Evolutionary conservation across 2,888 invertebrate genomes (phyloP).

Genomic region (Amitus sp.): DNA sequence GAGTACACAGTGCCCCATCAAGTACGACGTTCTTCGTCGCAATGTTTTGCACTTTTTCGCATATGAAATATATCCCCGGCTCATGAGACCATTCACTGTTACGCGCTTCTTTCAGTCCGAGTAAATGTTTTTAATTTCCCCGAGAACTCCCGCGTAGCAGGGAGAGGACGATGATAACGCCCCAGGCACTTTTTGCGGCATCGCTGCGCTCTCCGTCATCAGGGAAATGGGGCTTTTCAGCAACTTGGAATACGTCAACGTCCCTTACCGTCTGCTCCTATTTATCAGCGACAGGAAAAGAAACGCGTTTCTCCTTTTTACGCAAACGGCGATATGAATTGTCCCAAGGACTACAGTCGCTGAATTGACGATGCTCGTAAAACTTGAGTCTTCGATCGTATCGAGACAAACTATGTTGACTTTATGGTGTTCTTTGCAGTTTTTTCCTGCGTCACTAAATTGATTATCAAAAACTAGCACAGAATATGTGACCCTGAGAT

Average conservation of each 20-base stretch:
- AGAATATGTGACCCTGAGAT: too few species aligned
- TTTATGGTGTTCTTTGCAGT: too few species aligned
- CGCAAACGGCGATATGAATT: constrained; percentile 2
- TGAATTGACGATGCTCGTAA: neutral
- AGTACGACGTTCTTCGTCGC: constrained; percentile 11
- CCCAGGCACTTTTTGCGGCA: constrained; percentile 4
- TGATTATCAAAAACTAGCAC: too few species aligned
- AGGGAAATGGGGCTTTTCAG: constrained; percentile 3
- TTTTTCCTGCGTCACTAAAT: too few species aligned
- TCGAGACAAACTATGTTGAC: too few species aligned
- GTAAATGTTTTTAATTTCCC: constrained; percentile 54
- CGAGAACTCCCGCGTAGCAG: constrained; percentile 19
- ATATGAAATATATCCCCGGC: constrained; percentile 48
- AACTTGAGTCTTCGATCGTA: constrained; percentile 27
- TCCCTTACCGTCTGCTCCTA: neutral
- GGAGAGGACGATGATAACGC: constrained; percentile 3
- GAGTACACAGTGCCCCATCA: constrained; percentile 8
- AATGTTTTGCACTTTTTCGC: constrained; percentile 13
- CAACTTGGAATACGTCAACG: neutral
- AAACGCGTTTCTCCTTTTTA: constrained; percentile 3
- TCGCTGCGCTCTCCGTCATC: constrained; percentile 2
- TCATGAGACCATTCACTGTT: constrained; percentile 48
- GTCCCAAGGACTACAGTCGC: neutral
- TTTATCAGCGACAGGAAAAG: neutral
- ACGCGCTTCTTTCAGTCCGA: constrained; percentile 36